Percentiles rank a stretch among this genome's conserved stretches.
Conservation (phyloP, 2,888 invertebrate species). For the Rambutsinella grinnellia region DNA sequence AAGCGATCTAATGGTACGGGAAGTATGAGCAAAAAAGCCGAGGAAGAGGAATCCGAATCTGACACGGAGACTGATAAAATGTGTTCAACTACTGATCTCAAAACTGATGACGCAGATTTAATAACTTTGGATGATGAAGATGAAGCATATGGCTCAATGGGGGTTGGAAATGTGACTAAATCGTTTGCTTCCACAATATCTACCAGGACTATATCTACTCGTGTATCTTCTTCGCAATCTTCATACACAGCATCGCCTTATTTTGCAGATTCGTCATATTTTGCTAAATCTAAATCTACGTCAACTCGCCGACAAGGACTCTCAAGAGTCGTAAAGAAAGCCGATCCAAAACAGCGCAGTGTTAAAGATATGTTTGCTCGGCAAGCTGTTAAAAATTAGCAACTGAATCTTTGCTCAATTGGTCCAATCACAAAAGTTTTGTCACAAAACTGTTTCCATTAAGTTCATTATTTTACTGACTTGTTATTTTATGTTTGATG, state of each 20-base stretch:
- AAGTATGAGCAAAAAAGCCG: not conserved
- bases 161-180: not conserved
- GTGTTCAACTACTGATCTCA: too few species aligned
- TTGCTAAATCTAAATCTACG: not conserved
- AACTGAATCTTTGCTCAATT: too few species aligned
- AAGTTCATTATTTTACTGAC: too few species aligned
- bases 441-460: too few species aligned
- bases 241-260: not conserved
- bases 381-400: too few species aligned
- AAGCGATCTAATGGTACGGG: not conserved
- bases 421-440: too few species aligned
- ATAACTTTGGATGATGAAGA: constrained; percentile 25
- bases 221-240: not conserved
- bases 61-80: too few species aligned
- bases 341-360: constrained; percentile 47
- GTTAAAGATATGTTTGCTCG: constrained; percentile 49
- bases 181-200: not conserved
- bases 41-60: not conserved
- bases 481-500: too few species aligned
- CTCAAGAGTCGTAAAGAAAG: constrained; percentile 20
- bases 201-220: not conserved
- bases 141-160: not conserved
- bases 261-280: not conserved
- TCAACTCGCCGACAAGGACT: constrained; percentile 42
- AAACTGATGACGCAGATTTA: not conserved